A percentile compares a stretch with the other conserved stretches of the same genome.
Conservation (phyloP, 2,797 vertebrate species). For the Apodemus agrarius region DNA sequence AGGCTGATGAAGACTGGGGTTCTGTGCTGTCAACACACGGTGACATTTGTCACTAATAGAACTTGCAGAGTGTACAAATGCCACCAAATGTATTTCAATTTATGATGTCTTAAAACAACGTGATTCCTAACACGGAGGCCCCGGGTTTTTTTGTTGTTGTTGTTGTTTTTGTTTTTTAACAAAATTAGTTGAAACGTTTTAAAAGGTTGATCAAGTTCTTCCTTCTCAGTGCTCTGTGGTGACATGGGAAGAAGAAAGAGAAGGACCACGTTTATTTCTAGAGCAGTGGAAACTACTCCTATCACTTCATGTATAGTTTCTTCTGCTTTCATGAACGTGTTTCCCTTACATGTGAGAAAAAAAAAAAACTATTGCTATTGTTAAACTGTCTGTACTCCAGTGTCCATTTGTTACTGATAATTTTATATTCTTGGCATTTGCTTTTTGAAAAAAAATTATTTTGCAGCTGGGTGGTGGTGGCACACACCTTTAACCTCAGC, state of each 20-base stretch:
- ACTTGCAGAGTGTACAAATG: neutral
- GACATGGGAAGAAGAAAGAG: neutral
- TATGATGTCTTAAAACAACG: neutral
- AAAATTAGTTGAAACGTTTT: slow-evolving; percentile 2
- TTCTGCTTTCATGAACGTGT: neutral
- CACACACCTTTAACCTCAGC: too few relatives aligned
- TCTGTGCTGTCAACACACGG: neutral
- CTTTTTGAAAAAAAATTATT: neutral
- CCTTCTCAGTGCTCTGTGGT: neutral
- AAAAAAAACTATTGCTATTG: neutral
- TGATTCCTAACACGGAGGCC: neutral
- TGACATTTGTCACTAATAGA: neutral
- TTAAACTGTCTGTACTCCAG: neutral
- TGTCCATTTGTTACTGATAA: neutral
- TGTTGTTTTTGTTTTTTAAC: too few relatives aligned
- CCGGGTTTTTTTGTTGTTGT: neutral
- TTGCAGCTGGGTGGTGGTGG: neutral
- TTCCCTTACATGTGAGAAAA: neutral
- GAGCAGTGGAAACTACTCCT: neutral
- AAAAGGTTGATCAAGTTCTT: neutral
- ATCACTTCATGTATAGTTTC: neutral
- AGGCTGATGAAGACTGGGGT: neutral
- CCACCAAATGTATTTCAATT: neutral
- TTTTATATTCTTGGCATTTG: neutral
- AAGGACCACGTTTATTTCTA: neutral